A percentile compares a stretch with the other conserved stretches of the same genome.
Evolutionary conservation across 2,113 vertebrate genomes (phyloP).

Genomic region (Microtus richardsoni): DNA sequence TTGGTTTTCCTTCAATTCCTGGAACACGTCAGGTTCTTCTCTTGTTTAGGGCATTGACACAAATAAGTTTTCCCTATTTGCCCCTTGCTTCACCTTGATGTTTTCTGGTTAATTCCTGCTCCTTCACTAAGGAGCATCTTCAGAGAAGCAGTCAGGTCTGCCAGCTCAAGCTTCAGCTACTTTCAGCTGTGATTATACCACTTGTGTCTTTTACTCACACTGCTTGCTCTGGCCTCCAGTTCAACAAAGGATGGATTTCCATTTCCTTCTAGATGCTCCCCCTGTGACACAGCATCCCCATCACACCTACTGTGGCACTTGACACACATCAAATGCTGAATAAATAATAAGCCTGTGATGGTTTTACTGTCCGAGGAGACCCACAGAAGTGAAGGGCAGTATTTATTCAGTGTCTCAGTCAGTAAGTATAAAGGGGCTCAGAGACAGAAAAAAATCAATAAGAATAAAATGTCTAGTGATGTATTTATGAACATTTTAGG

Average conservation of each 20-base stretch:
- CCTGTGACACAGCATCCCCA: background rate
- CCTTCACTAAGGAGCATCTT: background rate
- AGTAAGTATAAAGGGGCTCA: constrained; percentile 59
- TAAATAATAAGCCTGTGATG: background rate
- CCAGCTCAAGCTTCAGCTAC: background rate
- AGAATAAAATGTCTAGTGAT: constrained; percentile 57
- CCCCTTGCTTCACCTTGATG: background rate
- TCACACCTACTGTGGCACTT: background rate
- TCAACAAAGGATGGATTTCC: background rate
- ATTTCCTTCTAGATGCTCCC: background rate
- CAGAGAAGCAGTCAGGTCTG: background rate
- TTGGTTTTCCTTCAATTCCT: background rate
- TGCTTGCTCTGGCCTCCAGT: background rate
- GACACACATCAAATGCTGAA: background rate
- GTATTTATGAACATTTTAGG: constrained; percentile 68
- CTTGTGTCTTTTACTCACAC: background rate
- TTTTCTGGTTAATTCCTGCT: background rate
- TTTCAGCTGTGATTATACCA: background rate
- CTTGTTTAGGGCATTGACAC: background rate
- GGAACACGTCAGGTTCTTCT: background rate
- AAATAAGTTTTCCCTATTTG: background rate
- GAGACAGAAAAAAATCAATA: constrained; percentile 65
- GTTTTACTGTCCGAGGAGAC: background rate
- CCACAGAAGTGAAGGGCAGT: background rate
- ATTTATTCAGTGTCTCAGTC: background rate